Conservation (phyloP, 2,113 vertebrate genomes). For the Periophthalmus modestus region DNA sequence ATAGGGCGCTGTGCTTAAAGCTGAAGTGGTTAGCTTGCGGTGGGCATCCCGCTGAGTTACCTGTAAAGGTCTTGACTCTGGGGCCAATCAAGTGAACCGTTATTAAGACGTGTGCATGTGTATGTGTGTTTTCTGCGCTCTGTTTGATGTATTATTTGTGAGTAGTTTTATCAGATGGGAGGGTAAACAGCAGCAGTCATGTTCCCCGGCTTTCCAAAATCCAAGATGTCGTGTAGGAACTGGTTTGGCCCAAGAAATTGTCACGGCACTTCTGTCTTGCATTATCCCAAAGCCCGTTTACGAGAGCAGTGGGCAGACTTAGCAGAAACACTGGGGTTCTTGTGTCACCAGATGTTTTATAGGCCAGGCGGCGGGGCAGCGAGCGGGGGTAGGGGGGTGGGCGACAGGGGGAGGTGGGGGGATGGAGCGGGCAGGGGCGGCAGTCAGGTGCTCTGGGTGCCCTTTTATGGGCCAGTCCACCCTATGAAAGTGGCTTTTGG, state of each 20-base stretch:
- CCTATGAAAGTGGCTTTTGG: constrained; percentile 87
- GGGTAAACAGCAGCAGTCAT: constrained; percentile 48
- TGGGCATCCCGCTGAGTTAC: constrained; percentile 51
- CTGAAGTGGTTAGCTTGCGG: constrained; percentile 43
- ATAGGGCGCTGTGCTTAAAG: constrained; percentile 30
- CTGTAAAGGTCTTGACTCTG: constrained; percentile 61
- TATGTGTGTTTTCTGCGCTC: constrained; percentile 12
- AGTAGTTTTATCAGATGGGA: constrained; percentile 51
- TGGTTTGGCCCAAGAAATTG: constrained; percentile 41
- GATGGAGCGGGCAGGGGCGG: constrained; percentile 80
- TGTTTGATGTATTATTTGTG: constrained; percentile 67
- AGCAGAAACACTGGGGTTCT: constrained; percentile 68
- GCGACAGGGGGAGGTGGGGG: constrained; percentile 37
- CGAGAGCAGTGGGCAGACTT: constrained; percentile 52
- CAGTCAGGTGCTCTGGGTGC: constrained; percentile 84
- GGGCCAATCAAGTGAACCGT: constrained; percentile 50
- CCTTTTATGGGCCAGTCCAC: constrained; percentile 83
- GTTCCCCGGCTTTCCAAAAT: constrained; percentile 23
- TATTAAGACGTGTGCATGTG: constrained; percentile 40
- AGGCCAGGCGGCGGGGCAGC: constrained; percentile 53
- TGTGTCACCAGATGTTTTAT: constrained; percentile 77
- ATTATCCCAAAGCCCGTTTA: constrained; percentile 70
- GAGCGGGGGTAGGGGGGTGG: constrained; percentile 42
- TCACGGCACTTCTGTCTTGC: constrained; percentile 59
- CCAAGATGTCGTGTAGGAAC: constrained; percentile 17